Evolutionary conservation across 2,113 vertebrate genomes (phyloP).

Genomic region (Prinia subflava): DNA sequence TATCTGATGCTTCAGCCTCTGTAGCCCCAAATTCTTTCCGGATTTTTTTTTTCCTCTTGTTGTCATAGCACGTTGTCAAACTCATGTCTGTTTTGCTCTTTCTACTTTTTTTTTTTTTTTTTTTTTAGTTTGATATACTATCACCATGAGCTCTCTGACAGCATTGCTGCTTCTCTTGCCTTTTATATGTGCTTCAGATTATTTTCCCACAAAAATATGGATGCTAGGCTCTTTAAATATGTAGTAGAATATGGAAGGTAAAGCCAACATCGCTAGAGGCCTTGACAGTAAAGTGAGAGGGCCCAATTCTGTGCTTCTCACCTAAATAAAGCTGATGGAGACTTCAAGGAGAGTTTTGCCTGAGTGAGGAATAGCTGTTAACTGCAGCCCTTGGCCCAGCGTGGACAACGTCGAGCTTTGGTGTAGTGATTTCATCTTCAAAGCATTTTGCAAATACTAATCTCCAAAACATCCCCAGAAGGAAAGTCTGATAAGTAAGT

Average conservation of each 20-base stretch:
- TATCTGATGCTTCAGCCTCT: slow-evolving; percentile 63
- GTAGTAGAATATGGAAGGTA: slow-evolving; percentile 45
- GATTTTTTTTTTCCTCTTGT: background rate
- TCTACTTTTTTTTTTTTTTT: slow-evolving; percentile 35
- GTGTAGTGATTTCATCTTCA: slow-evolving; percentile 55
- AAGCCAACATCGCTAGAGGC: background rate
- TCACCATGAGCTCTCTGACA: slow-evolving; percentile 58
- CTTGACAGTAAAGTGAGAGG: background rate
- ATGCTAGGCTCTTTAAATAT: slow-evolving; percentile 37
- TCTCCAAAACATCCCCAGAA: slow-evolving; percentile 51
- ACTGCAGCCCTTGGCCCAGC: background rate
- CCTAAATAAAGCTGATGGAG: background rate
- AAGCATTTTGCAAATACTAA: slow-evolving; percentile 54
- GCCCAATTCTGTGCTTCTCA: background rate
- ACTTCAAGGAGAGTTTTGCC: slow-evolving; percentile 16
- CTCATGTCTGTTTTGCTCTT: slow-evolving; percentile 63
- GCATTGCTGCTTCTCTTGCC: slow-evolving; percentile 55
- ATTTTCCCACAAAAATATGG: slow-evolving; percentile 35
- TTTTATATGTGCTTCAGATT: slow-evolving; percentile 53
- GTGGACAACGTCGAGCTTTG: background rate
- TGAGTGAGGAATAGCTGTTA: background rate
- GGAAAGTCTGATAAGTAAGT: slow-evolving; percentile 60
- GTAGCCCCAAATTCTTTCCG: slow-evolving; percentile 57
- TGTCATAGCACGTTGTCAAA: slow-evolving; percentile 60
- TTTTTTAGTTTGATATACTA: slow-evolving; percentile 52